Base-by-base conservation (phyloP, 2,888 invertebrate species). In the Acanthopleura granulata region DNA sequence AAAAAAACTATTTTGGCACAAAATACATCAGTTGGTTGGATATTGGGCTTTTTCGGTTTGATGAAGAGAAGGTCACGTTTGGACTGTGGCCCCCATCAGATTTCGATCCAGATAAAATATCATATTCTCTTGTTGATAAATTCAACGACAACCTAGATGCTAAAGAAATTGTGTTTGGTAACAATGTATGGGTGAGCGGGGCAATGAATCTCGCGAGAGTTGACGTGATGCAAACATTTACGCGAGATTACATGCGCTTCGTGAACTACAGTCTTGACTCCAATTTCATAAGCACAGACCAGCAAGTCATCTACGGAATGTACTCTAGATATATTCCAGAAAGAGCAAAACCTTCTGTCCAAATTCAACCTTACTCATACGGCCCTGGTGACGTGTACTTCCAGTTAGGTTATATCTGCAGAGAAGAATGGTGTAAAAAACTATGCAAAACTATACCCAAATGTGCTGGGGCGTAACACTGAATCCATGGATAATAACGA, bases 221-320 rank as follows among this genome's bases (percentile, higher is more conserved):
- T 1, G 83, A 84, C 15, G 78, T 85, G 12, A 76, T 88, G 72
- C 77, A 79, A 66, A 74, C 79, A 6, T 85, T n/a, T n/a, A n/a
- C n/a, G n/a, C n/a, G n/a, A n/a, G n/a, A n/a, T n/a, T n/a, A n/a
- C n/a, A n/a, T n/a, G 83, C 75, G 79, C 81, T 0, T 75, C 80
- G 51, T n/a, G n/a, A n/a, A n/a, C n/a, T n/a, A n/a, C n/a, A n/a
- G n/a, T 61, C 72, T 88, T 18, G 75, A 78, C 25, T 75, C 77
- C 73, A 80, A 79, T 1, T 72, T 85, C 74, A 85, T 85, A 82
- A 85, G 81, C 74, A 87, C 86, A 11, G 88, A 88, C 61, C 87
- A 88, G n/a, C n/a, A n/a, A n/a, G n/a, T n/a, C n/a, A n/a, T n/a
- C n/a, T n/a, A n/a, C n/a, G n/a, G n/a, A n/a, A 83, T 87, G 84